A percentile compares a stretch with the other conserved stretches of the same genome.
Evolutionary conservation across 1,140 invertebrate species (phyloP).

Genomic region (Nephila pilipes): DNA sequence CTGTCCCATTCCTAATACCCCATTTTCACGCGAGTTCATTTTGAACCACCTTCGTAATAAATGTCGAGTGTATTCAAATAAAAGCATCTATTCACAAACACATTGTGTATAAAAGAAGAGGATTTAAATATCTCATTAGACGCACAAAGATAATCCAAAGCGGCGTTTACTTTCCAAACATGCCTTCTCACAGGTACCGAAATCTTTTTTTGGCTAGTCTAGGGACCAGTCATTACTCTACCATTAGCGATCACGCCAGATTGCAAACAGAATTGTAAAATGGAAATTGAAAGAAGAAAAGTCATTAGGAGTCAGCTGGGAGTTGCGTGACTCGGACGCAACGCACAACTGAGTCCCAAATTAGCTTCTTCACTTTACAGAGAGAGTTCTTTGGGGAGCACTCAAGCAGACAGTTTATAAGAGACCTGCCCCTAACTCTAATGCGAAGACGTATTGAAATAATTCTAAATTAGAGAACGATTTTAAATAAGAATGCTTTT

Average conservation of each 20-base stretch:
- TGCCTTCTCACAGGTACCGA: background rate
- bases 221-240: background rate
- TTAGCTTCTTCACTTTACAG: background rate
- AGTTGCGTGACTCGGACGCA: background rate
- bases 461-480: too few relatives aligned
- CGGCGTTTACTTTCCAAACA: background rate
- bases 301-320: conserved; percentile 1
- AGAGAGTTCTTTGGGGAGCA: background rate
- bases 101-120: background rate
- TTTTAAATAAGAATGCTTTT: too few relatives aligned
- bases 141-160: background rate
- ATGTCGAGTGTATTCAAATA: too few relatives aligned
- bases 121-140: background rate
- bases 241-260: background rate
- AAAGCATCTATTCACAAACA: background rate
- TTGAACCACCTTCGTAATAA: too few relatives aligned
- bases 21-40: too few relatives aligned
- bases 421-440: background rate
- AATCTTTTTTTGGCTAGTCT: background rate
- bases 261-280: conserved; percentile 20
- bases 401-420: background rate
- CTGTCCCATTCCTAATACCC: too few relatives aligned
- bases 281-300: background rate
- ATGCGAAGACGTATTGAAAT: background rate
- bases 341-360: conserved; percentile 20